Evolutionary conservation across 2,888 invertebrate species (phyloP), one percentile per base, ranked within the genome.

Genomic region (Hirtodrosophila duncani): DNA sequence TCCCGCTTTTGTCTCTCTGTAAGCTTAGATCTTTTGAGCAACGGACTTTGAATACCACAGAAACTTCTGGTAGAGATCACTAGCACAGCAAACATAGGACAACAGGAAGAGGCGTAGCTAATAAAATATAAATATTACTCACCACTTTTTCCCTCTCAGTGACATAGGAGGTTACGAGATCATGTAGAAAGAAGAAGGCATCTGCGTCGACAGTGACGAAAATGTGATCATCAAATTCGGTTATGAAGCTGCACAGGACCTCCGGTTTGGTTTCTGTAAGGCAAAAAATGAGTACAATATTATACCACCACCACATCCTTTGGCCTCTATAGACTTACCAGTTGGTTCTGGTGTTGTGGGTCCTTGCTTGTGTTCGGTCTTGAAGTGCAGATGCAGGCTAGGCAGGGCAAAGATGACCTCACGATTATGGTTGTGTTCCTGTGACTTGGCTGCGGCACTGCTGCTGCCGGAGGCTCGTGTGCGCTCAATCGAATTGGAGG

Each of bases 191-290:
- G 88, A 99, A 94, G 88, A 99, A 98, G 1, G 97, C 96, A 88
- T 99, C 98, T 1, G 98, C 98, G 88, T 99, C 97, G 61, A 98
- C 97, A 0, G 98, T 97, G 57, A 98, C 98, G 87, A 96, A 97
- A 81, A 99, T 98, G 86, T 98, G 98, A 87, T 98, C 98, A 85
- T 98, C 97, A 88, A 99, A 99, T 88, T 99, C 98, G 1, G 98
- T 98, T 55, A 98, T 96, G 87, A 99, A 98, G 86, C 96, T 96
- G 88, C 98, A 98, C 77, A 97, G 94, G 18, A 99, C 98, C 37
- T 92, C 90, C 1, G 98, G 97, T 85, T 95, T 96, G 44, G 91
- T 91, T 70, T 91, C 93, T 92, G 77, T 10, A 78, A 79, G 56
- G 50, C 31, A 31, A 20, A 7, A 4, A 5, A 24, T 18, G 34